Percentiles rank a stretch among this genome's conserved stretches.
phyloP scores from a whole-genome alignment of 2,113 vertebrate species.

The Ursus arctos region DNA sequence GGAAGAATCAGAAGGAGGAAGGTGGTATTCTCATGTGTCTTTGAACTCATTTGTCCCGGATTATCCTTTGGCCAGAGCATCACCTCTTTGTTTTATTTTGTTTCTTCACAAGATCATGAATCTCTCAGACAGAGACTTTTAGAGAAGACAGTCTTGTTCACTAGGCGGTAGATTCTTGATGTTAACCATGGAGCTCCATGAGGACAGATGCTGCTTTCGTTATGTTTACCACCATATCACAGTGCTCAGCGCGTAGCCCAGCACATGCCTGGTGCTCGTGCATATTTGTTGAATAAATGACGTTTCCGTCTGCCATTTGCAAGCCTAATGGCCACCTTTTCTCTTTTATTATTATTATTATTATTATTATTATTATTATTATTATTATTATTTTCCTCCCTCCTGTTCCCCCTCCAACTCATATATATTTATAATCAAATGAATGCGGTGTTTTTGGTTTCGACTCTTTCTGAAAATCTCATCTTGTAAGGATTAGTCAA shows the following conservation, averaged over 20 bases:
- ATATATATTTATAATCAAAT: neutral
- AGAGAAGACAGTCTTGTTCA: neutral
- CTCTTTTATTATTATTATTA: neutral
- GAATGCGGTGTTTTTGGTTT: neutral
- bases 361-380: too few species aligned
- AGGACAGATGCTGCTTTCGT: neutral
- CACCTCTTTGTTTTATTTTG: neutral
- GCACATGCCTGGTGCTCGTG: rapidly evolving
- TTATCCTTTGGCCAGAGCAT: neutral
- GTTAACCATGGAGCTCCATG: neutral
- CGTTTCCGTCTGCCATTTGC: neutral
- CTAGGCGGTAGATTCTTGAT: neutral
- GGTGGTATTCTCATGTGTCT: neutral
- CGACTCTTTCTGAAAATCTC: neutral
- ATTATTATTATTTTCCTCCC: neutral
- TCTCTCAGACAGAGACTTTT: neutral
- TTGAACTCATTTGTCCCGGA: neutral
- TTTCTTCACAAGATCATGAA: neutral
- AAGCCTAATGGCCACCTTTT: neutral
- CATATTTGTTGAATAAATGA: neutral
- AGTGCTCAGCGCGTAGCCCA: neutral
- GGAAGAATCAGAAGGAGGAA: neutral
- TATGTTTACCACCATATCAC: too few species aligned
- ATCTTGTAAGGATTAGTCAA: neutral
- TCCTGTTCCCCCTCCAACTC: neutral